These are phyloP conservation scores for Burhinus bistriatus DNA, from an alignment of 2,113 vertebrate genomes.

Conservation along the genomic window DNA sequence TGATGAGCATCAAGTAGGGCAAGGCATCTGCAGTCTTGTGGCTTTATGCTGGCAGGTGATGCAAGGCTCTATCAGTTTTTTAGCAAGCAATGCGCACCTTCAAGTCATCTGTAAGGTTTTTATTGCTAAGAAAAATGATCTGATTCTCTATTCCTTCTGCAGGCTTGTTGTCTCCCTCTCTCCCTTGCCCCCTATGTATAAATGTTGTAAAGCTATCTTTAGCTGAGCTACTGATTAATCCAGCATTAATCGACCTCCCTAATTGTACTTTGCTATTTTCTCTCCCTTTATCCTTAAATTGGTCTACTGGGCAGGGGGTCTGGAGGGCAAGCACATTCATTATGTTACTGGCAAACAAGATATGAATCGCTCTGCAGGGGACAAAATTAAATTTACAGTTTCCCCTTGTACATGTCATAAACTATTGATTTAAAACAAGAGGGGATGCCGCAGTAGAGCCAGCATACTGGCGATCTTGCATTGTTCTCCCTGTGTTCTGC, in stretches of 20 bases:
- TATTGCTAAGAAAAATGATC: neutral
- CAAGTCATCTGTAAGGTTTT: neutral
- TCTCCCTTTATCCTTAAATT: constrained; percentile 75
- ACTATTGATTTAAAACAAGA: constrained; percentile 79
- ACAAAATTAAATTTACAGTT: constrained; percentile 84
- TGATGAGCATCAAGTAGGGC: neutral
- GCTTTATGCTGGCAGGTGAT: neutral
- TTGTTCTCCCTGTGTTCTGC: neutral
- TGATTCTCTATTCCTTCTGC: constrained; percentile 6
- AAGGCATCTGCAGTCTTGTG: neutral
- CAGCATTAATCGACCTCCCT: constrained; percentile 67
- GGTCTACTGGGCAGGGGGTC: constrained; percentile 69
- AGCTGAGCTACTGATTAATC: constrained; percentile 66
- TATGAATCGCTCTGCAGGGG: constrained; percentile 73
- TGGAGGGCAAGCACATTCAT: constrained; percentile 78
- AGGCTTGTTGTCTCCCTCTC: neutral
- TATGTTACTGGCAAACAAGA: constrained; percentile 77
- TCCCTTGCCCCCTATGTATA: neutral
- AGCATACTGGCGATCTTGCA: neutral
- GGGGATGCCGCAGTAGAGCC: constrained; percentile 50
- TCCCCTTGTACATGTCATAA: constrained; percentile 79
- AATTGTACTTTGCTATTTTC: constrained; percentile 73
- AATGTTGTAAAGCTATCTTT: constrained; percentile 54
- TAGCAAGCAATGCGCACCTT: neutral
- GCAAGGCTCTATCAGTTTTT: neutral